These are phyloP conservation scores for Pseudonaja textilis DNA, from an alignment of 2,113 vertebrate species.

Conservation along the genomic window DNA sequence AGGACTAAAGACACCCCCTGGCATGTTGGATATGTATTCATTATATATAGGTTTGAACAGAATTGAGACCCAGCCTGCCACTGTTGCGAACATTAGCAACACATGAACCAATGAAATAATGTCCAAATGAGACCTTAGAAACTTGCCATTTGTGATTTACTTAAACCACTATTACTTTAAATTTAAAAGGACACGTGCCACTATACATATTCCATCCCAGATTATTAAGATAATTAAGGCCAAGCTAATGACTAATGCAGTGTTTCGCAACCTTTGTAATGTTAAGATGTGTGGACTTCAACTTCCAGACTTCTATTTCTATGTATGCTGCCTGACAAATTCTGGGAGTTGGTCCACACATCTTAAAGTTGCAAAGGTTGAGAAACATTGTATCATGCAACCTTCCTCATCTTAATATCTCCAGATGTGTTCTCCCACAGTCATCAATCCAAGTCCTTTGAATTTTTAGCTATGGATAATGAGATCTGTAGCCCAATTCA, in stretches of 20 bases:
- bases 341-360: neutral
- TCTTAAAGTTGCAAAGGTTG: neutral
- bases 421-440: neutral
- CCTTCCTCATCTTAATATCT: neutral
- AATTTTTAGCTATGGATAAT: neutral
- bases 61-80: fast-evolving
- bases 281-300: neutral
- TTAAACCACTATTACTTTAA: neutral
- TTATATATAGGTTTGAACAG: fast-evolving
- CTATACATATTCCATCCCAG: neutral
- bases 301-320: neutral
- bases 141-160: neutral
- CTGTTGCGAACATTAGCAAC: neutral
- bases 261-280: neutral
- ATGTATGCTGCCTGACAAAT: neutral
- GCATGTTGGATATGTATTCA: neutral
- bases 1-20: neutral
- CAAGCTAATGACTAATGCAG: neutral
- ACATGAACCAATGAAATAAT: fast-evolving
- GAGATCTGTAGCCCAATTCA: neutral
- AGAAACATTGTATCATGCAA: neutral
- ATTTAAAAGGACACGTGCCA: neutral
- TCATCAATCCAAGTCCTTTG: neutral
- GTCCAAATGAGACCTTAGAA: neutral
- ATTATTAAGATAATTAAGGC: neutral